Conservation (phyloP, 2,888 invertebrate species). For the Philonicus albiceps region DNA sequence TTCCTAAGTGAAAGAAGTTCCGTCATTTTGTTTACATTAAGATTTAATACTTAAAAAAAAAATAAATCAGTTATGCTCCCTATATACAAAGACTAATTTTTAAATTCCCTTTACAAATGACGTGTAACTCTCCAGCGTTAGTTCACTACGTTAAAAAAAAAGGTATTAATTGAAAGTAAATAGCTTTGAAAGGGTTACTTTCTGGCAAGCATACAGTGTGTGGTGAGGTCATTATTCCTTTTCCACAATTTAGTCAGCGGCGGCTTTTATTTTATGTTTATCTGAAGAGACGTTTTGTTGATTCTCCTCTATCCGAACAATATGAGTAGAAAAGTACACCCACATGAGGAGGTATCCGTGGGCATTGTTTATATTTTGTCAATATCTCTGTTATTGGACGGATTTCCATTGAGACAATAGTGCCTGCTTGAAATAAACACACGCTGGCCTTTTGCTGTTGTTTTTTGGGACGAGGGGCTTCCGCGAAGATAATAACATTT, state of each 20-base stretch:
- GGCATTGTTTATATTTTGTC: slow-evolving; percentile 6
- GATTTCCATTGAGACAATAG: slow-evolving; percentile 30
- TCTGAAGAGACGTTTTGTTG: not conserved
- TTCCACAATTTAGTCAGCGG: not conserved
- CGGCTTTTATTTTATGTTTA: not conserved
- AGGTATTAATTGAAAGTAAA: not conserved
- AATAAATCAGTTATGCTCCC: not conserved
- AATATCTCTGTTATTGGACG: slow-evolving; percentile 7
- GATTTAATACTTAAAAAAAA: not conserved
- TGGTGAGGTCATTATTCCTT: not conserved
- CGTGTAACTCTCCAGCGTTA: not conserved
- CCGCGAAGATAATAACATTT: slow-evolving; percentile 17
- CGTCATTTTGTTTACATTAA: slow-evolving; percentile 52
- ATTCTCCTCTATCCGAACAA: not conserved
- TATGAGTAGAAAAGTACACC: too few relatives aligned
- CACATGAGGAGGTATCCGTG: not conserved
- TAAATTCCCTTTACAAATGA: not conserved
- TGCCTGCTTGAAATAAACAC: slow-evolving; percentile 15
- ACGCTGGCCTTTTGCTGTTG: not conserved
- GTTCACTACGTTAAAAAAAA: not conserved
- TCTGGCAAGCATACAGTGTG: not conserved
- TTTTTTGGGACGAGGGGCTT: not conserved
- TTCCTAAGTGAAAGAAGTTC: slow-evolving; percentile 57
- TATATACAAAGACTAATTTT: not conserved
- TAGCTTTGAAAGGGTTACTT: not conserved